Evolutionary conservation across 2,113 vertebrate genomes (phyloP).

Genomic region (Mormoops blainvillei): DNA sequence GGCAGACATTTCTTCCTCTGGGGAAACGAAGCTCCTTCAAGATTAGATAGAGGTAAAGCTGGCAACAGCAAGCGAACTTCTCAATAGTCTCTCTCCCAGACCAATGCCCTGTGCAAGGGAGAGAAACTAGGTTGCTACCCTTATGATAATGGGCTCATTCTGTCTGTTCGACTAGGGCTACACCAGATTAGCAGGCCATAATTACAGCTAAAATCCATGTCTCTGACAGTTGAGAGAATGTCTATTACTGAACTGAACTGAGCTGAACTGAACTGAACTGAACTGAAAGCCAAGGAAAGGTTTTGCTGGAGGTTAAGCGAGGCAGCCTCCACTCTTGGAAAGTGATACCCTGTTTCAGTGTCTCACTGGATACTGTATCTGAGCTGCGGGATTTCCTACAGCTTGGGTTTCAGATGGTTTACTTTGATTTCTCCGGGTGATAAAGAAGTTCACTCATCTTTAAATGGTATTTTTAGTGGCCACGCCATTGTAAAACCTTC

Average conservation of each 20-base stretch:
- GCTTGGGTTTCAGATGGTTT: slow-evolving; percentile 49
- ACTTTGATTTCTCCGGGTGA: slow-evolving; percentile 53
- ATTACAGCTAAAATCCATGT: slow-evolving; percentile 55
- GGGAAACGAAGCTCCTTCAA: slow-evolving; percentile 54
- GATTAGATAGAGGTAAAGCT: slow-evolving; percentile 38
- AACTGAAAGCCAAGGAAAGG: background rate
- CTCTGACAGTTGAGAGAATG: slow-evolving; percentile 38
- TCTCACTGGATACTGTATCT: background rate
- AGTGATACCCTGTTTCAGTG: background rate
- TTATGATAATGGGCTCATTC: slow-evolving; percentile 25
- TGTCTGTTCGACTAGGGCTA: slow-evolving; percentile 22
- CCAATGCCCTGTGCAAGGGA: background rate
- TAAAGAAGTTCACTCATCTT: slow-evolving; percentile 43
- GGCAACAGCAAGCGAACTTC: background rate
- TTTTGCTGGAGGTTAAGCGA: slow-evolving; percentile 37
- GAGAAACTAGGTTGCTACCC: background rate
- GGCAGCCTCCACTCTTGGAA: slow-evolving; percentile 43
- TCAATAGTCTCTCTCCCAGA: background rate
- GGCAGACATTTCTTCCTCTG: slow-evolving; percentile 1
- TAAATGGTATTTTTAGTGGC: background rate
- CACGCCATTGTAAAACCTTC: background rate
- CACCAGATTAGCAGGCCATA: slow-evolving; percentile 34
- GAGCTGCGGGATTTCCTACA: slow-evolving; percentile 51
- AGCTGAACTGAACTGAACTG: background rate
- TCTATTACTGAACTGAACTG: background rate